Base-by-base conservation (phyloP, 2,888 invertebrate genomes). In the Diadromus collaris region DNA sequence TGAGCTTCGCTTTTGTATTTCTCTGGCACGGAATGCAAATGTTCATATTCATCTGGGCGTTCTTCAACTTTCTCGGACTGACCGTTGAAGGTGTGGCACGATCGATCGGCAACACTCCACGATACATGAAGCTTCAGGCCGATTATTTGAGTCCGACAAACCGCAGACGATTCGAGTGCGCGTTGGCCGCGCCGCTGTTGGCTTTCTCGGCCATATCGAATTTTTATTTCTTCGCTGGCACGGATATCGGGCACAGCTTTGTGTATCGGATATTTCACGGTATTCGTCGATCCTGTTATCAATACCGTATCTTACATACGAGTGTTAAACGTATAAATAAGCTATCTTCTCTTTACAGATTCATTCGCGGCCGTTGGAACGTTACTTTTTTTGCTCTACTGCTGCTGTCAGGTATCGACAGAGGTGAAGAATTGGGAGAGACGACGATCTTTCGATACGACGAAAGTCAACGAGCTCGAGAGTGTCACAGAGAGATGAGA, bases 11-110 rank as follows among this genome's bases (percentile, higher is more conserved):
- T 24, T 98, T 97, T 90, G 95, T 98, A 38, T 97, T 94, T 86
- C 89, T 97, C 79, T 99, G 98, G 98, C 99, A 99, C 90, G 98
- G 98, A 44, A 93, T 95, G 61, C 94, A 95, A 78, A 91, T 92
- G 81, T 94, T 94, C 85, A 95, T 98, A 82, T 93, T 97, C 78
- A 91, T 96, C 73, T 99, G 98, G 98, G 94, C 96, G n/a, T 85
- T 94, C 10, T 91, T 97, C n/a, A 98, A 98, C 91, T 98, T 95
- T 88, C 82, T 95, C 6, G 97, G 97, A 41, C 92, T 98, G 61
- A 91, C 94, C 13, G 88, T 96, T 19, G 98, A 98, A 91, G 93
- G 93, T 83, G 74, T 94, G 16, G 94, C 93, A 1, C 93, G 92
- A 87, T 84, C 88, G 27, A 78, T 94, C 41, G 92, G 93, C 7